Evolutionary conservation across 2,797 vertebrate species (phyloP).

Genomic region (Pristis pectinata): DNA sequence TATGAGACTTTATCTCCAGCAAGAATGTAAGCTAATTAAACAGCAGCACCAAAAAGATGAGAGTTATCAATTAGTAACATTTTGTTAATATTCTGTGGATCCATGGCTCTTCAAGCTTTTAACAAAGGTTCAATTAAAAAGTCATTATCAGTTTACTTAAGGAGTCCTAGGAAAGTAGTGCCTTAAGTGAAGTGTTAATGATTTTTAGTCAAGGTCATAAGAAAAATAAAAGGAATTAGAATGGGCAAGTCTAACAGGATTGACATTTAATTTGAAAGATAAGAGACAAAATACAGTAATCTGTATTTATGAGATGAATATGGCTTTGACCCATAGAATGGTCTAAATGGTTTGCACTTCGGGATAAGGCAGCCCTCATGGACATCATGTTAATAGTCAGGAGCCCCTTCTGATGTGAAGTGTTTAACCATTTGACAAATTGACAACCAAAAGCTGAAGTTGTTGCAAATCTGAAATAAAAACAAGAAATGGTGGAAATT

Average conservation of each 20-base stretch:
- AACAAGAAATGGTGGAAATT: too few relatives aligned
- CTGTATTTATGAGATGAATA: background rate
- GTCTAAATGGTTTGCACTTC: background rate
- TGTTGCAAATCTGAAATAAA: too few relatives aligned
- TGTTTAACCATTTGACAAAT: background rate
- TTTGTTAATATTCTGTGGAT: slow-evolving; percentile 5
- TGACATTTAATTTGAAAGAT: background rate
- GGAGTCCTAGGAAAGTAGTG: background rate
- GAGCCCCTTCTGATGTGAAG: background rate
- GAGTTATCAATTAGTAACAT: background rate
- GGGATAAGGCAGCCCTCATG: too few relatives aligned
- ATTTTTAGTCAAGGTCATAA: background rate
- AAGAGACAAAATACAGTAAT: background rate
- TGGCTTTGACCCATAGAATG: background rate
- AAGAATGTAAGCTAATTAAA: slow-evolving; percentile 4
- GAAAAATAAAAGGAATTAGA: background rate
- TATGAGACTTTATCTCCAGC: background rate
- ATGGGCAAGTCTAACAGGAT: background rate
- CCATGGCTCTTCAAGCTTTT: background rate
- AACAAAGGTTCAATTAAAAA: slow-evolving; percentile 9
- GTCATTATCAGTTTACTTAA: slow-evolving; percentile 5
- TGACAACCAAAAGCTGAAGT: background rate
- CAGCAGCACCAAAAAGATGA: background rate
- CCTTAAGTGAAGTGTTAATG: background rate
- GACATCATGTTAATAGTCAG: background rate